Percentiles rank a stretch among this genome's conserved stretches.
Conservation (phyloP, 2,888 invertebrate genomes). For the Melanophora roralis region DNA sequence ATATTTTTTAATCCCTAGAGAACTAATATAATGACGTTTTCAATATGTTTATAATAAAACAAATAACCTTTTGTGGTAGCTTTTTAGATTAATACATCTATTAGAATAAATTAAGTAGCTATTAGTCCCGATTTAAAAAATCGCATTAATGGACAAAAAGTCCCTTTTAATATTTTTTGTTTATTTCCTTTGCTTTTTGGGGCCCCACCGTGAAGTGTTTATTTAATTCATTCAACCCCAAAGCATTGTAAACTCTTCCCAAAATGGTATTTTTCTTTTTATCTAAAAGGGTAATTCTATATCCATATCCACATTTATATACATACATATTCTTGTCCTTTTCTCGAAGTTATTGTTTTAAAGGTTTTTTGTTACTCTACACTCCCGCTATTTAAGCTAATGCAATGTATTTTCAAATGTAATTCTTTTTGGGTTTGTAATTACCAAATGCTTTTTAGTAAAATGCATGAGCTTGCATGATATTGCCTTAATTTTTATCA, state of each 20-base stretch:
- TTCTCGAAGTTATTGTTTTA: slow-evolving; percentile 26
- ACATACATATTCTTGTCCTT: neutral
- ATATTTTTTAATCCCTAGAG: too few species aligned
- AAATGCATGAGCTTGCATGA: slow-evolving; percentile 59
- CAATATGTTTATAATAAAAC: too few species aligned
- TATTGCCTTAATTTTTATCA: slow-evolving; percentile 49
- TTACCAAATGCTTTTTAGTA: slow-evolving; percentile 61
- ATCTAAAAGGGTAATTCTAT: slow-evolving; percentile 1
- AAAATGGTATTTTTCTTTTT: slow-evolving; percentile 11
- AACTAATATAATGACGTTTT: too few species aligned
- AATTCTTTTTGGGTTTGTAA: slow-evolving; percentile 57
- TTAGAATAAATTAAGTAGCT: too few species aligned
- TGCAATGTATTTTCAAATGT: slow-evolving; percentile 52
- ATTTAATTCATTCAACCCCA: slow-evolving; percentile 9
- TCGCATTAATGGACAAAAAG: too few species aligned
- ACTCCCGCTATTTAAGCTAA: slow-evolving; percentile 37
- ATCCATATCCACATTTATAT: neutral
- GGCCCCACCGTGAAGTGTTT: slow-evolving; percentile 12
- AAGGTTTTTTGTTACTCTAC: neutral
- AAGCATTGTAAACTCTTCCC: slow-evolving; percentile 2
- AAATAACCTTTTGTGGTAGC: too few species aligned
- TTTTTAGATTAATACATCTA: too few species aligned
- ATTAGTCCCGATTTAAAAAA: too few species aligned
- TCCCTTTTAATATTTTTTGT: too few species aligned
- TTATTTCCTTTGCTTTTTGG: too few species aligned